phyloP scores from a whole-genome alignment of 2,888 invertebrate species.

The Agonopterix heracliana region DNA sequence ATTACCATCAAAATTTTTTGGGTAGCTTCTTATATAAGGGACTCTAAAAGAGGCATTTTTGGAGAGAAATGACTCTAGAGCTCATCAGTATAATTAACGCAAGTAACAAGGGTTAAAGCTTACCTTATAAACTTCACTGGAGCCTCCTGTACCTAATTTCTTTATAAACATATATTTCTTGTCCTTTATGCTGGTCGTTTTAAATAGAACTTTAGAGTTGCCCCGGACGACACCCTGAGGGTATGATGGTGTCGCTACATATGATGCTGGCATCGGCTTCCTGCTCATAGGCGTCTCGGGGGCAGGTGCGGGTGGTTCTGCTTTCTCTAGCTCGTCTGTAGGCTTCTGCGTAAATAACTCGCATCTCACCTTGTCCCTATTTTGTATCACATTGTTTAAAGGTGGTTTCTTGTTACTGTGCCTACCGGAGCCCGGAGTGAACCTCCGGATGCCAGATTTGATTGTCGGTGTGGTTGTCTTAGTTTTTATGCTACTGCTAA shows the following conservation, averaged over 20 bases:
- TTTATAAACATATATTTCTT: slow-evolving; percentile 84
- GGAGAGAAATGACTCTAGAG: too few species aligned
- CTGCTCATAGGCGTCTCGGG: slow-evolving; percentile 54
- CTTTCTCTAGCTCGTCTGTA: slow-evolving; percentile 25
- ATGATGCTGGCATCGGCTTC: slow-evolving; percentile 40
- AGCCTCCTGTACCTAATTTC: slow-evolving; percentile 91
- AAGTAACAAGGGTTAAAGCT: too few species aligned
- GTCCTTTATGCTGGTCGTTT: slow-evolving; percentile 80
- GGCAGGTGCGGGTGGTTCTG: slow-evolving; percentile 21
- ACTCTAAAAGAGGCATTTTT: too few species aligned
- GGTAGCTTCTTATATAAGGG: too few species aligned
- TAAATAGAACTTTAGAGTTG: slow-evolving; percentile 53
- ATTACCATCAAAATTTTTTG: too few species aligned
- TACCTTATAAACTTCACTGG: slow-evolving; percentile 86
- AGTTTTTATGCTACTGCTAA: slow-evolving; percentile 35
- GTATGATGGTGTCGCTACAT: slow-evolving; percentile 60
- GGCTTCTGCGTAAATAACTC: slow-evolving; percentile 46
- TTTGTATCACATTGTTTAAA: slow-evolving; percentile 33
- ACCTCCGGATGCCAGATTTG: slow-evolving; percentile 55
- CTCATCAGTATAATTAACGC: too few species aligned
- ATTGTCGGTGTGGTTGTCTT: slow-evolving; percentile 56
- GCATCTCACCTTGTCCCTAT: slow-evolving; percentile 57
- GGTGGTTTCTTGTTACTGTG: slow-evolving; percentile 49
- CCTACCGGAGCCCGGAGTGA: slow-evolving; percentile 50
- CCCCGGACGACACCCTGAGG: slow-evolving; percentile 49